These are phyloP conservation scores for Actenoides lindsayi DNA, from an alignment of 2,113 vertebrate species.

Conservation along the genomic window DNA sequence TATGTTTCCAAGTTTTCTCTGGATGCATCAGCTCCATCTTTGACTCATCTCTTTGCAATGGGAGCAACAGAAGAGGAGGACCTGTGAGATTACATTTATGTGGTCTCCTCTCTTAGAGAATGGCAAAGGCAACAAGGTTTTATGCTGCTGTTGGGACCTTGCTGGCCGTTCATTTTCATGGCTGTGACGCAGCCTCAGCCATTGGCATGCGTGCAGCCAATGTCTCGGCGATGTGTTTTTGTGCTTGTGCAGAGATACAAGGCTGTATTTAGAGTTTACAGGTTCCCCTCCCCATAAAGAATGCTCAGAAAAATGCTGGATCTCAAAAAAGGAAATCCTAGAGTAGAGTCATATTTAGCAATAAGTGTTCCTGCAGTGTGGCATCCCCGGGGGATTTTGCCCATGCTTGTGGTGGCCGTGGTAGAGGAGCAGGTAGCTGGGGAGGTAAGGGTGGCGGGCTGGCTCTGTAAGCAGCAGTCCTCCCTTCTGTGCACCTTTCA, in stretches of 20 bases:
- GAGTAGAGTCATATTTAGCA: background rate
- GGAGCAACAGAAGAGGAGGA: background rate
- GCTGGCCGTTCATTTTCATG: background rate
- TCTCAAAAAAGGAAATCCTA: background rate
- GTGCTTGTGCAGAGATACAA: fast-evolving
- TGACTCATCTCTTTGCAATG: background rate
- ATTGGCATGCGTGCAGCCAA: fast-evolving
- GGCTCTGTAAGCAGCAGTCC: background rate
- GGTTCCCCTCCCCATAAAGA: background rate
- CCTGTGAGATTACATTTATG: fast-evolving
- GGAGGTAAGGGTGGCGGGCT: background rate
- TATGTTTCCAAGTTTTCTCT: background rate
- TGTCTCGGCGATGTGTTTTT: background rate
- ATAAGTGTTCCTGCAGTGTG: background rate
- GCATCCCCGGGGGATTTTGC: background rate
- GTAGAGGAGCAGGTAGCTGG: background rate
- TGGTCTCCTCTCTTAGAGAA: background rate
- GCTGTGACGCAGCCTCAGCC: background rate
- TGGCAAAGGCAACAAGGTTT: background rate
- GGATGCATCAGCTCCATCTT: fast-evolving
- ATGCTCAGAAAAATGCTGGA: background rate
- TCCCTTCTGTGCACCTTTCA: background rate
- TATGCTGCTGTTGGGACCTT: background rate
- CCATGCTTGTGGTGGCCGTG: fast-evolving
- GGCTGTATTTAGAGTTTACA: background rate